A percentile compares a stretch with the other conserved stretches of the same genome.
These are phyloP conservation scores for Chaenodraco wilsoni DNA, from an alignment of 2,797 vertebrate genomes.

Conservation along the genomic window DNA sequence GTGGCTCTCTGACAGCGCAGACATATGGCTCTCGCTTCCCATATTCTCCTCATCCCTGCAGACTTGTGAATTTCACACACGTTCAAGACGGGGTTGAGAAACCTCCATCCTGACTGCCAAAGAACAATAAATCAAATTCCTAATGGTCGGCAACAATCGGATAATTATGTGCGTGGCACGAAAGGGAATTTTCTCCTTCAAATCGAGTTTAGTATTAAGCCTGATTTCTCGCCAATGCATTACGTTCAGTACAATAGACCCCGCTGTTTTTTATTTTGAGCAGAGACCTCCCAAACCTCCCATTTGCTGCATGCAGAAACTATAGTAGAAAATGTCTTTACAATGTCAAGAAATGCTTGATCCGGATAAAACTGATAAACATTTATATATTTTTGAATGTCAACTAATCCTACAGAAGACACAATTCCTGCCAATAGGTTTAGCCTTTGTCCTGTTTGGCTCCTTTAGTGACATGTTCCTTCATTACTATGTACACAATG, in stretches of 20 bases:
- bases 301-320: not conserved
- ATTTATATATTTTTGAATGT: not conserved
- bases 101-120: conserved; percentile 76
- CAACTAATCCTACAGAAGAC: too few relatives aligned
- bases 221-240: conserved; percentile 54
- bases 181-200: conserved; percentile 72
- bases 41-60: conserved; percentile 72
- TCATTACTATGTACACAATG: not conserved
- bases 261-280: conserved; percentile 18
- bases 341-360: not conserved
- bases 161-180: conserved; percentile 74
- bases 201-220: conserved; percentile 62
- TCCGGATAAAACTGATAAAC: not conserved
- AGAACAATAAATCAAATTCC: conserved; percentile 82
- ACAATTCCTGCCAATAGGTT: too few relatives aligned
- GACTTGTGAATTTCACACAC: conserved; percentile 79
- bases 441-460: too few relatives aligned
- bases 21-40: conserved; percentile 79
- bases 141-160: conserved; percentile 78
- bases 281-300: not conserved
- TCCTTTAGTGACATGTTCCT: not conserved
- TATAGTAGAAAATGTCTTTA: not conserved
- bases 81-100: conserved; percentile 67
- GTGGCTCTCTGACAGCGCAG: conserved; percentile 82
- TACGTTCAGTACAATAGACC: conserved; percentile 16